Evolutionary conservation across 2,113 vertebrate species (phyloP), one percentile per base, ranked within the genome.

Genomic region (Colinus virginianus): DNA sequence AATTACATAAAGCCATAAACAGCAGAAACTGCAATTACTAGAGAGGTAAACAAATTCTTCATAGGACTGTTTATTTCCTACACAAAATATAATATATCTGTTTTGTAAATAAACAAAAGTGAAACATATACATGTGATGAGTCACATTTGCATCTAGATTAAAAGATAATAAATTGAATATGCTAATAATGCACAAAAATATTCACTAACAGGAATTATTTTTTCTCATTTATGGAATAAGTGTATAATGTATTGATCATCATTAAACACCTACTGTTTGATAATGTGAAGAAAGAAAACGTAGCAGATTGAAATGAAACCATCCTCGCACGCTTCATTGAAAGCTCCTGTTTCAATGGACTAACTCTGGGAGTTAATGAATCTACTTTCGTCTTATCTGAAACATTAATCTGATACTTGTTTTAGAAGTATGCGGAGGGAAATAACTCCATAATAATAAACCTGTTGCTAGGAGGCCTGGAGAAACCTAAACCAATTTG

Each of bases 401-500:
- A 93, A 92, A 69, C 67, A 72, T 96, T 78, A 93, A 92, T 94
- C 77, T 81, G 62, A 72, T 84, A 78, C 53, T 94, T 90, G 69
- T 64, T 94, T 78, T 78, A 91, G 62, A 84, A 93, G 66, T 87
- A 94, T 95, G 94, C 74, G 2, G 13, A 78, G 71, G 70, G 36
- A 89, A 94, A 90, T 95, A 93, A 89, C 58, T 93, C 61, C 14
- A 17, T 56, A 69, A 92, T 78, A 94, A 94, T 85, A 93, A 93
- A 92, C 87, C 62, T 87, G 94, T 93, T 95, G 87, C 92, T 94
- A 87, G 89, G 88, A 93, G 63, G 91, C 92, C 75, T 92, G 87
- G 42, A 95, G 84, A 94, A 92, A 92, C 36, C 42, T 66, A 85
- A 84, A 90, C 63, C 78, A 83, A 84, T 78, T 92, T 94, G 78